These are phyloP conservation scores for Acinonyx jubatus DNA, from an alignment of 2,113 vertebrate species.

Conservation along the genomic window DNA sequence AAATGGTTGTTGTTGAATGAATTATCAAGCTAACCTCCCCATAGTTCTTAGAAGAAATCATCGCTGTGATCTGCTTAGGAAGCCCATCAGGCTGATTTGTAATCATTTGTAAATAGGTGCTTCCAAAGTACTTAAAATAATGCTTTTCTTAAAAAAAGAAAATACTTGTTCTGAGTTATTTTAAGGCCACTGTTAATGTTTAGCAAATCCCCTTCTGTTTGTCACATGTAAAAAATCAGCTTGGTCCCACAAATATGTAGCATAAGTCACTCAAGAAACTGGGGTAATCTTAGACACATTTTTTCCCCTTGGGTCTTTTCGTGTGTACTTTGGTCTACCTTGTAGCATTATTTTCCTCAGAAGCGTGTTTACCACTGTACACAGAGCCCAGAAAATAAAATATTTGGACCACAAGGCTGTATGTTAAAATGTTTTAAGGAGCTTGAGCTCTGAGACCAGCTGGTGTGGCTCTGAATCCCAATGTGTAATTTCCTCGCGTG, in stretches of 20 bases:
- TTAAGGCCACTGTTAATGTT: neutral
- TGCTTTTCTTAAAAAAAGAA: slow-evolving; percentile 9
- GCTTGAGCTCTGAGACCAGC: neutral
- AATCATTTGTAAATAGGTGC: slow-evolving; percentile 37
- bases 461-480: neutral
- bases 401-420: neutral
- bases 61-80: neutral
- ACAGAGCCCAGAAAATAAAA: neutral
- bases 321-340: neutral
- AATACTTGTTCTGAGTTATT: neutral
- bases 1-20: neutral
- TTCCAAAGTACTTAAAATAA: slow-evolving; percentile 27
- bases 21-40: neutral
- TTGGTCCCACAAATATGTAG: neutral
- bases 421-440: neutral
- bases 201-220: neutral
- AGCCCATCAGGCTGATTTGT: neutral
- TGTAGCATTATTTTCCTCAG: neutral
- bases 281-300: neutral
- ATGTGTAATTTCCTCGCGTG: neutral
- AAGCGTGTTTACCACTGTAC: neutral
- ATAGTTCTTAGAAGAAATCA: neutral
- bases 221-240: neutral
- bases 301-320: neutral
- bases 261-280: neutral